A percentile compares a stretch with the other conserved stretches of the same genome.
phyloP scores from a whole-genome alignment of 1,140 invertebrate genomes.

The Stenopsyche tienmushanensis region DNA sequence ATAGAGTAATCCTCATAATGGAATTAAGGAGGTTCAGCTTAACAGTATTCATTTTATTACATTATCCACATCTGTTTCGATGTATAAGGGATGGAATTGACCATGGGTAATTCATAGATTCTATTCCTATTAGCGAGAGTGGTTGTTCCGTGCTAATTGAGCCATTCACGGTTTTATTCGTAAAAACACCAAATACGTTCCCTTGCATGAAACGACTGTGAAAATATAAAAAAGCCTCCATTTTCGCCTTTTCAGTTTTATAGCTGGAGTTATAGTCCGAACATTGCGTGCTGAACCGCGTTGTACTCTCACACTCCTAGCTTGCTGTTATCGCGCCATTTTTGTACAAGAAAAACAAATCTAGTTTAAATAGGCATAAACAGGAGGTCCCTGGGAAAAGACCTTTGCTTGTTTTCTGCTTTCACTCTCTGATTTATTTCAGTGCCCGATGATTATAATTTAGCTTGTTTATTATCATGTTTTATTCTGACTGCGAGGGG shows the following conservation, averaged over 20 bases:
- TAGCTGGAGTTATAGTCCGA: not conserved
- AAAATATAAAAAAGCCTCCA: not conserved
- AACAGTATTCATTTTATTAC: too few species aligned
- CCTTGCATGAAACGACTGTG: not conserved
- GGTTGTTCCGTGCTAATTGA: slow-evolving; percentile 6
- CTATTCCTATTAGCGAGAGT: not conserved
- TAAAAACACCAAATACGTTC: not conserved
- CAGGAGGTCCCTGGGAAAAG: not conserved
- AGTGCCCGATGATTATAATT: slow-evolving; percentile 20
- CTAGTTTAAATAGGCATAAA: slow-evolving; percentile 19
- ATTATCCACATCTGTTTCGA: too few species aligned
- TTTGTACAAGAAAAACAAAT: slow-evolving; percentile 10
- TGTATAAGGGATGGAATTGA: too few species aligned
- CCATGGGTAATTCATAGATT: too few species aligned
- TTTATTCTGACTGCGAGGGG: slow-evolving; percentile 8
- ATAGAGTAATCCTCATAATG: too few species aligned
- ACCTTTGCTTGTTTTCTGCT: not conserved
- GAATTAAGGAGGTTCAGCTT: too few species aligned
- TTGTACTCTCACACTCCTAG: not conserved
- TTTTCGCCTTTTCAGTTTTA: slow-evolving; percentile 12
- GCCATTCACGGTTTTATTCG: slow-evolving; percentile 1
- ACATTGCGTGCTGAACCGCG: slow-evolving; percentile 4
- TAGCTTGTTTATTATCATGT: slow-evolving; percentile 16
- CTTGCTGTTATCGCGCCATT: not conserved
- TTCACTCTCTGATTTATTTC: slow-evolving; percentile 16